Base-by-base conservation (phyloP, 2,888 invertebrate genomes). In the Sialis lutaria region DNA sequence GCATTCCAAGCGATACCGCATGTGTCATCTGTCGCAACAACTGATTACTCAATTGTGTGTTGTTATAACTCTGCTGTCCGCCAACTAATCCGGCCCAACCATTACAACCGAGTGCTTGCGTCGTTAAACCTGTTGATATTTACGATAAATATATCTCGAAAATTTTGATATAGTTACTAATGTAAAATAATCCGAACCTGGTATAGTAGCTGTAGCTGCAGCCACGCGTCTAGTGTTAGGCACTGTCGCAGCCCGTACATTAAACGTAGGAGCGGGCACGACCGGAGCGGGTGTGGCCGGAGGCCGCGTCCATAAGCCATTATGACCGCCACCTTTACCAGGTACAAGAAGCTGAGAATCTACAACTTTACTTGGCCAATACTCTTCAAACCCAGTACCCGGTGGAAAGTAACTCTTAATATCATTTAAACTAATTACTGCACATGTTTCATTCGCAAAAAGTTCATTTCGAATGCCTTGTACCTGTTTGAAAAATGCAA, bases 401-500 rank as follows among this genome's bases (percentile, higher is more conserved):
- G 84, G 84, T 1, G 89, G 89, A 57, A 91, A 90, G 61, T 90
- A 90, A 62, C 85, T 85, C 62, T 86, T 87, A 56, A 91, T 88
- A 65, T 91, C 90, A 39, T 83, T 79, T 55, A 91, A 72, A 69
- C 88, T 89, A 50, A 91, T 90, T 57, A 90, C 90, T 47, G 85
- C 83, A 65, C 90, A 90, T 7, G 86, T 85, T 60, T 90, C 89
- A 70, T 86, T 87, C 13, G 88, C 86, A 66, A 91, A 90, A 50
- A 91, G 67, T 68, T 91, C 90, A 60, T 89, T 90, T 53, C 90
- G 72, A 55, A 91, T 90, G 45, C 90, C 90, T 67, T 90, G 90
- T 53, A 92, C 22, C 22, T 22, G 22, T 22, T 2, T 22, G 22
- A 22, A 22, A 22, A 22, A 22, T 22, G 22, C 22, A 22, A 22